Evolutionary conservation across 2,113 vertebrate genomes (phyloP), one percentile per base, ranked within the genome.

Genomic region (Thalassoma bifasciatum): DNA sequence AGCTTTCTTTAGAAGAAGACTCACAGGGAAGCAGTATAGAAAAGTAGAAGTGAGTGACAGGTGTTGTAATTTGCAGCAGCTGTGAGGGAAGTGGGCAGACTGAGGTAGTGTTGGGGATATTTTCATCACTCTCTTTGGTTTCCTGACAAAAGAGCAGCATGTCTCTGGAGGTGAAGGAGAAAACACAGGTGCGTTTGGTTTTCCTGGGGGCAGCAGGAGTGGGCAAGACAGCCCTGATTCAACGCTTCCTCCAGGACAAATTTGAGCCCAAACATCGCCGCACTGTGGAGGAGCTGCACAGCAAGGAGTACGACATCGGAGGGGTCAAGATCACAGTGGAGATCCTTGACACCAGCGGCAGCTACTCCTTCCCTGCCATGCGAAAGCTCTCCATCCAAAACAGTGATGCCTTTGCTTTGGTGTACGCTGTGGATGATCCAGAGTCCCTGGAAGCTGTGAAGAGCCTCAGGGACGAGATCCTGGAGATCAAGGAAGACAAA

Each of bases 331-430:
- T 98, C 78, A 96, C 90, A 14, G 90, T 98, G 59, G 95, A 97
- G 80, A 96, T 98, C 84, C 89, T 98, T 91, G 96, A 98, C 93
- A 96, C 96, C 80, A 96, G 96, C 0, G 96, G 96, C 50, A 98
- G 96, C 83, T 98, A 97, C 91, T 96, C 96, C 59, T 98, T 98
- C 91, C 96, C 96, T 0, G 96, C 96, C 69, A 97, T 97, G 96
- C 93, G 96, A 76, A 97, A 96, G 76, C 95, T 98, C 77, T 96
- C 95, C 1, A 96, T 97, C 92, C 95, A 95, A 86, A 96, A 93
- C 89, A 96, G 96, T 1, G 96, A 98, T 0, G 96, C 95, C 37
- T 96, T 96, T 1, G 96, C 95, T 2, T 89, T 98, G 88, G 95
- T 97, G 70, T 97, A 96, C 0, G 95, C 96, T 0, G 90, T 97